Conservation (phyloP, 2,113 vertebrate species). For the Phylloscopus whistleri region DNA sequence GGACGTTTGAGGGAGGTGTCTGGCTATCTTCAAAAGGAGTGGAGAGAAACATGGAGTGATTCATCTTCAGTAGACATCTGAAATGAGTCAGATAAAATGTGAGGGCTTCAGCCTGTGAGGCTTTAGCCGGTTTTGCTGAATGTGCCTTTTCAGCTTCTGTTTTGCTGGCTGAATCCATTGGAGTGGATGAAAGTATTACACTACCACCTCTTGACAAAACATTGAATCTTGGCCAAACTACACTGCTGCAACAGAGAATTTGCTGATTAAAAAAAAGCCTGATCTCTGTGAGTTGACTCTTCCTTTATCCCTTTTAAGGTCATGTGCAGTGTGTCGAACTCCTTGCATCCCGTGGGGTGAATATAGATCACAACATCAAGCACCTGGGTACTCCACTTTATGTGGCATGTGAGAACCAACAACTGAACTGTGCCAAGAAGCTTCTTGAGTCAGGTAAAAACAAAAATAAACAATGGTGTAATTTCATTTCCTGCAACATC, state of each 20-base stretch:
- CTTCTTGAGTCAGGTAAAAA: slow-evolving; percentile 85
- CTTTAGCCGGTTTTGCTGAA: background rate
- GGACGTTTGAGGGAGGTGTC: rapidly evolving
- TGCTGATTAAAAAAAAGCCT: background rate
- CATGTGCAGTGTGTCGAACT: slow-evolving; percentile 77
- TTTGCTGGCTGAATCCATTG: background rate
- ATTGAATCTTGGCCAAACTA: background rate
- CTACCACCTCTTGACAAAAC: background rate
- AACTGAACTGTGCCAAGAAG: slow-evolving; percentile 74
- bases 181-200: background rate
- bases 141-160: background rate
- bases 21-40: background rate
- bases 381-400: slow-evolving; percentile 82
- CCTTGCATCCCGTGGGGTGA: slow-evolving; percentile 68
- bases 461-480: background rate
- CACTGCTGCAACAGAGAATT: background rate
- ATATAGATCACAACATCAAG: slow-evolving; percentile 75
- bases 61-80: background rate
- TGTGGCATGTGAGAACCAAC: slow-evolving; percentile 80
- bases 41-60: background rate
- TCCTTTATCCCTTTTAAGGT: slow-evolving; percentile 70
- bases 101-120: background rate
- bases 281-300: background rate
- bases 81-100: background rate
- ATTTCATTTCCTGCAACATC: background rate